Percentiles rank a stretch among this genome's conserved stretches.
Conservation (phyloP, 2,113 vertebrate species). For the Hepsetus odoe region DNA sequence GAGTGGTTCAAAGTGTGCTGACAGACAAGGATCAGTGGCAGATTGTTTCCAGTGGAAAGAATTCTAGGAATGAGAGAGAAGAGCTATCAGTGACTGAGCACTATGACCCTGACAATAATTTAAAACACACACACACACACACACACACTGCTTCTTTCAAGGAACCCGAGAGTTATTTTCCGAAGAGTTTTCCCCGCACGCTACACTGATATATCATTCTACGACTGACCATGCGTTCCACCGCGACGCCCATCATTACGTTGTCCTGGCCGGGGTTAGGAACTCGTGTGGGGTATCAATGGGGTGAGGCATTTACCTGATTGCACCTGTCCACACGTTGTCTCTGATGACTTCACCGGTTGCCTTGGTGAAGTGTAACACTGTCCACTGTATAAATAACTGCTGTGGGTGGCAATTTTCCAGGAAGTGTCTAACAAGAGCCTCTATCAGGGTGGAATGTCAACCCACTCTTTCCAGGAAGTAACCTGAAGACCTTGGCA, state of each 20-base stretch:
- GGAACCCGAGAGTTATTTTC: background rate
- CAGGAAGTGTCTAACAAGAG: slow-evolving; percentile 62
- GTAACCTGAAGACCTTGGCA: slow-evolving; percentile 46
- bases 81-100: slow-evolving; percentile 78
- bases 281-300: too few species aligned
- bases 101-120: slow-evolving; percentile 68
- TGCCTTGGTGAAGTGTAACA: slow-evolving; percentile 28
- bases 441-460: slow-evolving; percentile 53
- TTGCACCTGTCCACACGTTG: slow-evolving; percentile 6
- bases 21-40: slow-evolving; percentile 75
- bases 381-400: slow-evolving; percentile 67
- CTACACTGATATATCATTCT: too few species aligned
- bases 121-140: slow-evolving; percentile 54
- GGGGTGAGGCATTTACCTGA: slow-evolving; percentile 10
- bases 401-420: slow-evolving; percentile 55
- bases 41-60: slow-evolving; percentile 84
- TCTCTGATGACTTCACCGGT: background rate
- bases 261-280: background rate
- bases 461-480: slow-evolving; percentile 69
- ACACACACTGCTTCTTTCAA: too few species aligned
- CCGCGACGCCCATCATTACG: too few species aligned
- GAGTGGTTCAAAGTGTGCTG: slow-evolving; percentile 67
- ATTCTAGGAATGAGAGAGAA: slow-evolving; percentile 79
- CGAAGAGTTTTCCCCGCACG: too few species aligned
- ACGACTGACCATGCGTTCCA: too few species aligned